Percentiles rank a stretch among this genome's conserved stretches.
Conservation (phyloP, 2,113 vertebrate species). For the Perognathus longimembris region DNA sequence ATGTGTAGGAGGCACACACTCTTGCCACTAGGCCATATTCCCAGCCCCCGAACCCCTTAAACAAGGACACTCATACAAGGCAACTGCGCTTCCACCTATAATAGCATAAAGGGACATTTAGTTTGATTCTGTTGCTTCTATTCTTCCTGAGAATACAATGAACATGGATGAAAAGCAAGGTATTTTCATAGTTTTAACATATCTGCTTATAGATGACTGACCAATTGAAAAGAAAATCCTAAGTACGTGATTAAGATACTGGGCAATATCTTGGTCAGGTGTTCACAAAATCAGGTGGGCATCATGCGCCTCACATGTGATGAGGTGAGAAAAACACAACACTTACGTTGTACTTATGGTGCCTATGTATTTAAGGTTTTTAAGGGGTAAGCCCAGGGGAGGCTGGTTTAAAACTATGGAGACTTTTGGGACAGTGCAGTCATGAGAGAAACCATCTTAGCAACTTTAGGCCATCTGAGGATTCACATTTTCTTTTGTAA, state of each 20-base stretch:
- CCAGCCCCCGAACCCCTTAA: no score
- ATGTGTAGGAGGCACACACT: no score
- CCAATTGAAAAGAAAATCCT: background rate
- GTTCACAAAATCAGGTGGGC: background rate
- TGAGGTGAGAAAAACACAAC: background rate
- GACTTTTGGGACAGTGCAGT: background rate
- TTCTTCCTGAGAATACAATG: background rate
- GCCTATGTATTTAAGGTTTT: background rate
- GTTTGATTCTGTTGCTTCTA: background rate
- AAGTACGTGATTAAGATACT: background rate
- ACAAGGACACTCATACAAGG: background rate
- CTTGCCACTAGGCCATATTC: no score
- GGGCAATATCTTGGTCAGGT: background rate
- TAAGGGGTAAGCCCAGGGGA: background rate
- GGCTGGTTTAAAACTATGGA: background rate
- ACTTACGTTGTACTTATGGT: rapidly evolving
- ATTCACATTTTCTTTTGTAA: background rate
- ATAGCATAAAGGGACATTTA: background rate
- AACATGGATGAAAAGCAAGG: background rate
- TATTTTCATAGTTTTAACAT: background rate
- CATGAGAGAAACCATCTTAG: background rate
- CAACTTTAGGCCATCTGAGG: background rate
- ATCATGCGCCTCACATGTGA: background rate
- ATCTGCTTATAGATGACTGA: background rate
- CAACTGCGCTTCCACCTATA: background rate